Percentiles rank a stretch among this genome's conserved stretches.
Conservation (phyloP, 2,888 invertebrate species). For the Carterocephalus palaemon region DNA sequence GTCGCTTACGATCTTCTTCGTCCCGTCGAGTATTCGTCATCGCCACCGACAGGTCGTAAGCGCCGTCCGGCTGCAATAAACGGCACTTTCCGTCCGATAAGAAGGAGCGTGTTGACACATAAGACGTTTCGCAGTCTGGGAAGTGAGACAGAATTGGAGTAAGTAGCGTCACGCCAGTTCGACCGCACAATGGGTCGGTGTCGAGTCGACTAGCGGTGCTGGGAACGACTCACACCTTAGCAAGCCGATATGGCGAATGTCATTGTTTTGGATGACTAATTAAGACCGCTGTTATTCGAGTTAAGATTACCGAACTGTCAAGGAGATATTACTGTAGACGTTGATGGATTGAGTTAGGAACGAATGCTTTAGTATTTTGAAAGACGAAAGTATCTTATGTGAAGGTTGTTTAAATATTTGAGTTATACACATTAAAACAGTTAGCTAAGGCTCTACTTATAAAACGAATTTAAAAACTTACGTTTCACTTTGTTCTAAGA, state of each 20-base stretch:
- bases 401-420: background rate
- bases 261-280: constrained; percentile 73
- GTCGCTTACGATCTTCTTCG: constrained; percentile 56
- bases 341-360: constrained; percentile 20
- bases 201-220: constrained; percentile 73
- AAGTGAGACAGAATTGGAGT: constrained; percentile 74
- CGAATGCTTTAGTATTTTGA: background rate
- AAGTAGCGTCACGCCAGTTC: constrained; percentile 77
- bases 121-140: constrained; percentile 55
- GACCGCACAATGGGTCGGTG: constrained; percentile 75
- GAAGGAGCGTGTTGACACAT: constrained; percentile 48
- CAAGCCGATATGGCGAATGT: constrained; percentile 67
- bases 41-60: constrained; percentile 50
- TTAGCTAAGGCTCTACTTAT: too few species aligned
- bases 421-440: background rate
- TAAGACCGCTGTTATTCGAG: constrained; percentile 50
- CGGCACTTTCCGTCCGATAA: constrained; percentile 40
- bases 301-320: constrained; percentile 35
- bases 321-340: constrained; percentile 19
- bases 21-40: constrained; percentile 28
- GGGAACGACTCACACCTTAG: constrained; percentile 70
- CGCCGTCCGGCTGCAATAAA: constrained; percentile 36
- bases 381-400: too few species aligned
- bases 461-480: too few species aligned
- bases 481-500: background rate